Base-by-base conservation (phyloP, 2,797 vertebrate genomes). In the Cyclura pinguis region DNA sequence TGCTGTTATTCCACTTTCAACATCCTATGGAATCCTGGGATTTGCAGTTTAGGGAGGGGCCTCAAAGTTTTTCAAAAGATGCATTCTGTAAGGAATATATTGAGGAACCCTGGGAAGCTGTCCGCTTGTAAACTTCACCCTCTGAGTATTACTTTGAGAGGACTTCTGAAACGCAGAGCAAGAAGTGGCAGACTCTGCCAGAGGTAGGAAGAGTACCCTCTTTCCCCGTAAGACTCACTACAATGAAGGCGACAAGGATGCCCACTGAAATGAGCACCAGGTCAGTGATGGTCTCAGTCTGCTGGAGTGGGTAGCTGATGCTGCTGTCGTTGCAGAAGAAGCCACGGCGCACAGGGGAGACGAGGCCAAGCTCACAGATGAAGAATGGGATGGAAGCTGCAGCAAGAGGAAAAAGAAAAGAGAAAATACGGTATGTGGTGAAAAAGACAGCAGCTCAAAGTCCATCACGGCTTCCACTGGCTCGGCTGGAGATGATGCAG, bases 361-460 rank as follows among this genome's bases (percentile, higher is more conserved):
- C 97, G 0, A 97, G 94, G 89, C 97, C 96, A 80, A 98, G 91
- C 95, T 98, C 98, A 18, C 97, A 98, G 4, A 97, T 97, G 90
- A 98, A 96, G 95, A 98, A 98, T 42, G 98, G 98, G 92, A 98
- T 96, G 90, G 98, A 98, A 86, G 97, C 98, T 98, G 96, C 80
- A 89, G 92, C 90, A 87, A 55, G 72, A n/a, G n/a, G 20, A 3
- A 8, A 29, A 29, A 4, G 20, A 52, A 18, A 29, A 55, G 35
- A 52, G 1, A 22, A 38, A 47, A 42, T 1, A 38, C 50, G 38
- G 55, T 13, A 52, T 47, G 18, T 35, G 24, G 29, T 20, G 27
- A 22, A 67, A 74, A 64, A 3, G 22, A 32, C 4, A 24, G 1
- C 0, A 47, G 4, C 52, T 86, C 55, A 14, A 55, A 55, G 8